These are phyloP conservation scores for Egretta garzetta DNA, from an alignment of 2,113 vertebrate species.

Conservation along the genomic window DNA sequence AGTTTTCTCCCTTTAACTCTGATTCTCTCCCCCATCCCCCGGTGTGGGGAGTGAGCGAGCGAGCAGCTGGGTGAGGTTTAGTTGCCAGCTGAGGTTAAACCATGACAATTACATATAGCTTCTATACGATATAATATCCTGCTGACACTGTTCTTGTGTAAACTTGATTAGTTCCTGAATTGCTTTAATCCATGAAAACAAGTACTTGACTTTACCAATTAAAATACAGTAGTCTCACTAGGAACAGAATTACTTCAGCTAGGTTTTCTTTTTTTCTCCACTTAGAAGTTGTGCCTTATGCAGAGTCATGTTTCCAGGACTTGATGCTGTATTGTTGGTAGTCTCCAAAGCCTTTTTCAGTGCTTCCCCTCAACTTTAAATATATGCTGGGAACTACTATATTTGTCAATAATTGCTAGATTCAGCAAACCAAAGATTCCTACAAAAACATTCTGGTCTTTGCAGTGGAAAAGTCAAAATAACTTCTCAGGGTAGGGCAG, in stretches of 20 bases:
- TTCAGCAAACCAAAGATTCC: neutral
- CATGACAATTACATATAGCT: neutral
- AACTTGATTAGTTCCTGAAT: neutral
- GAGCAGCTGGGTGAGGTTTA: no score
- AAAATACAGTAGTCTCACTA: neutral
- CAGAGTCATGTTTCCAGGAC: neutral
- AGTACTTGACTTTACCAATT: neutral
- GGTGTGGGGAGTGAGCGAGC: no score
- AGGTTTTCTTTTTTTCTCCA: neutral
- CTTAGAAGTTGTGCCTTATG: neutral
- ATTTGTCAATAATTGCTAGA: constrained; percentile 45
- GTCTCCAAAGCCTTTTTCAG: neutral
- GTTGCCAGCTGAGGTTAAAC: no score
- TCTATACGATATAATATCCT: neutral
- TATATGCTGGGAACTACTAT: neutral
- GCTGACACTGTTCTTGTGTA: neutral
- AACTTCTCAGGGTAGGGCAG: neutral
- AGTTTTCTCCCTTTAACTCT: no score
- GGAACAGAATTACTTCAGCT: neutral
- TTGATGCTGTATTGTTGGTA: neutral
- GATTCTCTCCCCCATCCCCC: no score
- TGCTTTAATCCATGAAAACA: neutral
- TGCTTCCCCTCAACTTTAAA: neutral
- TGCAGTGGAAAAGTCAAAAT: constrained; percentile 2
- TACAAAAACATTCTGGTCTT: neutral